Base-by-base conservation (phyloP, 2,113 vertebrate genomes). In the Sisor rabdophorus region DNA sequence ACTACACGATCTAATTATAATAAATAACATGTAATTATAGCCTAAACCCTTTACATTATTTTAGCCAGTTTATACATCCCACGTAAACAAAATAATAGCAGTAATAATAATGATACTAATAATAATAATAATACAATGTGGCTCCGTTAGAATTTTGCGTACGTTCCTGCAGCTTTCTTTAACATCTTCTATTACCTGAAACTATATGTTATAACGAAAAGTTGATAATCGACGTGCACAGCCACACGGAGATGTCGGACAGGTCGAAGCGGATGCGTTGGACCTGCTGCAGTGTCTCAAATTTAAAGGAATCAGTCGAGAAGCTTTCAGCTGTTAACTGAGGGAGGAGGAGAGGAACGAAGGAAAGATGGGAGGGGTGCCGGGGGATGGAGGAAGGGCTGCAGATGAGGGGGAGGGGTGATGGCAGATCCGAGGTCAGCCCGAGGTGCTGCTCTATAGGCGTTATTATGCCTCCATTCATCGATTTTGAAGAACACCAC, bases 401-500 rank as follows among this genome's bases (percentile, higher is more conserved):
- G 22, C 1, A 1, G 1, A 67, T 50, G 73, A 72, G 53, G 24
- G 55, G 48, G 19, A 71, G 68, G 80, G 75, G 71, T 63, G 28
- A 24, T 60, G 56, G 67, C 78, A 77, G 61, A 77, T 82, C 83
- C 82, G 87, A 84, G 85, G 91, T 89, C 89, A 88, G 88, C 73
- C 83, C 72, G 85, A 87, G 90, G 84, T 89, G 92, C 89, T 86
- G 88, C 83, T 86, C 78, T 82, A 83, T 76, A 83, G 88, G 83
- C 88, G 79, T 30, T 30, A 87, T 87, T 86, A 91, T 88, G 88
- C 88, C 87, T 90, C 79, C 91, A 85, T 91, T 91, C 90, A 86
- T 90, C 89, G 92, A 88, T 90, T 89, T 84, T 91, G 90, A 89
- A 92, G 90, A 91, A 92, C 95, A 93, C 93, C 95, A 94, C 94